Base-by-base conservation (phyloP, 2,113 vertebrate genomes). In the Petaurus breviceps region DNA sequence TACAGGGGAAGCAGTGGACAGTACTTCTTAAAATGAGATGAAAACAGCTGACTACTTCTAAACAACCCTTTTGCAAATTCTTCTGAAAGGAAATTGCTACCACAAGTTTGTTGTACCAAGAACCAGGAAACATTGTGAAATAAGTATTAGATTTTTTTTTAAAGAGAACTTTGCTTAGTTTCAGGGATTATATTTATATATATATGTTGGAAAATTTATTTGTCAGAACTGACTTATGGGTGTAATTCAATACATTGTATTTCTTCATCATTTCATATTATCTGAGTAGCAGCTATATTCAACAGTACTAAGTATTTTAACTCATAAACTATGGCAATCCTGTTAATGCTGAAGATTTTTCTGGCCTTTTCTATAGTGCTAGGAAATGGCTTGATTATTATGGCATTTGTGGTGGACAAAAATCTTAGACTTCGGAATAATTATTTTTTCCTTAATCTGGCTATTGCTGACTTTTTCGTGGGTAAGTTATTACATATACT, bases 391-490 rank as follows among this genome's bases (percentile, higher is more conserved):
- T 93, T 99, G 96, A 99, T 99, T 43, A 99, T 99, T 96, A 97
- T 99, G 92, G 99, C 99, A 61, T 99, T 99, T 95, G 97, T 99
- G 96, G 97, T 99, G 98, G 99, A 99, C 98, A 99, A 99, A 97
- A 99, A 99, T 95, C 99, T 99, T 93, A 99, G 99, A 95, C 99
- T 98, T 92, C 98, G 98, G 89, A 99, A 99, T 95, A 99, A 99
- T 98, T 99, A 99, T 90, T 99, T 99, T 98, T 99, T 99, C 77
- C 97, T 99, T 90, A 99, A 99, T 96, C 98, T 99, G 98, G 99
- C 99, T 31, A 98, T 99, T 98, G 99, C 99, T 68, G 99, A 99
- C 98, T 99, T 99, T 98, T 99, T 99, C 50, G 99, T 99, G 46
- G 99, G 99, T 99, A 98, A 99, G 99, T 84, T 84, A 14, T 99